phyloP scores from a whole-genome alignment of 2,797 vertebrate species.

The Linurgus olivaceus region DNA sequence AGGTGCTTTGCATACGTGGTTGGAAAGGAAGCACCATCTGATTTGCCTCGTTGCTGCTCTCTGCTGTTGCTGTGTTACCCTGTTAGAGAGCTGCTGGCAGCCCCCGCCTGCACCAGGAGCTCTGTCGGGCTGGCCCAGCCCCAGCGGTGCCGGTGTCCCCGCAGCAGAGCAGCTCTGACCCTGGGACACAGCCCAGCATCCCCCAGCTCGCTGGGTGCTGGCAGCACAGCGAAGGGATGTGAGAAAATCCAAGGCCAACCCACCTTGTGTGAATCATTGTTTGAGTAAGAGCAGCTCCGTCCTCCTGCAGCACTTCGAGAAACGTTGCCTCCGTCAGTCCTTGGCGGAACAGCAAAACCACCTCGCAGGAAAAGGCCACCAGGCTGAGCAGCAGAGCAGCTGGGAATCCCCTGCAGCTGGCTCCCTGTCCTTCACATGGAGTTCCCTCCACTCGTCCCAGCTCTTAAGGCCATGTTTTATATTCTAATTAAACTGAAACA shows the following conservation, averaged over 20 bases:
- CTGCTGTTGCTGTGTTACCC: not conserved
- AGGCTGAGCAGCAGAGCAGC: not conserved
- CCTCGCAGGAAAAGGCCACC: not conserved
- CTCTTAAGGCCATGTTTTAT: conserved; percentile 62
- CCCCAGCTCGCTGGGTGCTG: not conserved
- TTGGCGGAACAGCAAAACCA: not conserved
- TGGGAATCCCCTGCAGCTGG: not conserved
- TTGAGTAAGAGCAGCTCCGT: not conserved
- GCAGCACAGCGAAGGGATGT: not conserved
- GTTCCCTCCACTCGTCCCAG: not conserved
- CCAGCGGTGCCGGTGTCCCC: fast-evolving
- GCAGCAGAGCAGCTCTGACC: fast-evolving
- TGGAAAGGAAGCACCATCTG: not conserved
- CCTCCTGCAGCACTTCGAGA: not conserved
- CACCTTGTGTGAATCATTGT: not conserved
- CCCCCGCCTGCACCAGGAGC: not conserved
- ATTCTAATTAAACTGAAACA: conserved; percentile 75
- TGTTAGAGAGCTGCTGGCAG: not conserved
- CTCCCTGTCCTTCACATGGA: not conserved
- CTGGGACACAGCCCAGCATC: not conserved
- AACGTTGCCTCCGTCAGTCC: not conserved
- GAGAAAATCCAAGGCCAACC: not conserved
- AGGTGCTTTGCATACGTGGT: not conserved
- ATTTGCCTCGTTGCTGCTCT: conserved; percentile 4
- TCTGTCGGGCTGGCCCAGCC: not conserved